Percentiles rank a stretch among this genome's conserved stretches.
Evolutionary conservation across 2,113 vertebrate genomes (phyloP).

Genomic region (Antechinus flavipes): DNA sequence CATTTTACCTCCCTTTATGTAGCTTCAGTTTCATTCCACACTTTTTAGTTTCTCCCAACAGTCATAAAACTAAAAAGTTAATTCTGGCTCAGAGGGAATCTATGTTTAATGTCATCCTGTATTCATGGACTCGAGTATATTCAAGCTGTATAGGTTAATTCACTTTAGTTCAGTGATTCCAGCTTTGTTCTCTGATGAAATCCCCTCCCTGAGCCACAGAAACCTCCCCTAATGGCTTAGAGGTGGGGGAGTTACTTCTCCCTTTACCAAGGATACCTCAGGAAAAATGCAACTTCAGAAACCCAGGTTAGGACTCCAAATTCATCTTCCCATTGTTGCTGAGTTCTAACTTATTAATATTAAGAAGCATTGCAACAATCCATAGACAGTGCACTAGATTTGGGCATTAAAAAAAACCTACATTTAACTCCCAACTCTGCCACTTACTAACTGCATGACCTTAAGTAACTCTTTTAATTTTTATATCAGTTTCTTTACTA

Average conservation of each 20-base stretch:
- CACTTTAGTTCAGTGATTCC: constrained; percentile 71
- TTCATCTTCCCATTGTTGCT: neutral
- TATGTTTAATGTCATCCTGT: constrained; percentile 71
- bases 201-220: neutral
- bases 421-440: neutral
- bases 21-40: neutral
- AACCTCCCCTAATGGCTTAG: neutral
- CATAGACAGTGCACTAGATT: neutral
- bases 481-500: neutral
- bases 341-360: neutral
- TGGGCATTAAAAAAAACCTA: neutral
- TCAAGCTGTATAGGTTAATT: constrained; percentile 74
- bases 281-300: neutral
- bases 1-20: neutral
- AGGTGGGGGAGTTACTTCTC: neutral
- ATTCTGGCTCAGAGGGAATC: constrained; percentile 62
- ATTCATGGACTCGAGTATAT: constrained; percentile 60
- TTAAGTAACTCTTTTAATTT: neutral
- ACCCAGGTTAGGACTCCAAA: neutral
- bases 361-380: neutral
- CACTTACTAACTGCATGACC: neutral
- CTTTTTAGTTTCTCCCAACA: neutral
- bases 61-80: constrained; percentile 37
- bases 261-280: neutral
- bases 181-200: neutral